Conservation (phyloP, 2,113 vertebrate species). For the Crotalus helleri region DNA sequence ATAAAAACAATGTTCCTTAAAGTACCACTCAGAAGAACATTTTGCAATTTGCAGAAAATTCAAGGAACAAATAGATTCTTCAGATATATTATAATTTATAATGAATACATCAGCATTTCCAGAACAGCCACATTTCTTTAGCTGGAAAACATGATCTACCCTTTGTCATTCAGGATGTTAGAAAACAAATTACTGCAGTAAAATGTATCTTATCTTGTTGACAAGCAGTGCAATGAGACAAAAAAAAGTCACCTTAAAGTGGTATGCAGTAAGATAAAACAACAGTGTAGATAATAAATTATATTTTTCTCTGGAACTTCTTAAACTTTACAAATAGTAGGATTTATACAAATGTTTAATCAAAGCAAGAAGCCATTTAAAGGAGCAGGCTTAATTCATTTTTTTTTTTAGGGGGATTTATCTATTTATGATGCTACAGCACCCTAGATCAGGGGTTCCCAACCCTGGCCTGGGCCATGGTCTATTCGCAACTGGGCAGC, state of each 20-base stretch:
- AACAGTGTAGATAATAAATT: neutral
- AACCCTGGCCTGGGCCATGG: too few relatives aligned
- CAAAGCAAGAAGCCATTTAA: neutral
- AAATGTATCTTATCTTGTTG: neutral
- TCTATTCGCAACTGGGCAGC: too few relatives aligned
- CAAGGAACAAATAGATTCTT: neutral
- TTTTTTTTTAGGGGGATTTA: neutral
- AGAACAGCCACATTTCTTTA: constrained; percentile 9
- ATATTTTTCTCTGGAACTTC: neutral
- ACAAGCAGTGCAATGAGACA: constrained; percentile 12
- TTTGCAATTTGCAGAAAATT: neutral
- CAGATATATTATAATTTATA: neutral
- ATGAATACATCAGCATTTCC: constrained; percentile 20
- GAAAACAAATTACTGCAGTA: constrained; percentile 29
- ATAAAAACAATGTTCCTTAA: neutral
- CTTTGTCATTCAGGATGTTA: neutral
- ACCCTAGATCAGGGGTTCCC: too few relatives aligned
- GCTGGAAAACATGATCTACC: neutral
- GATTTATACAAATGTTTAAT: constrained; percentile 18
- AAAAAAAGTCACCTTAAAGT: constrained; percentile 20
- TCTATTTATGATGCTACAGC: neutral
- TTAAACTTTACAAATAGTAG: constrained; percentile 4
- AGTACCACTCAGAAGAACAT: neutral
- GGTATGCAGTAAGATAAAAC: neutral
- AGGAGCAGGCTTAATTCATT: neutral